phyloP scores from a whole-genome alignment of 92 coral and sea anemone species.

The Zoanthus sociatus region DNA sequence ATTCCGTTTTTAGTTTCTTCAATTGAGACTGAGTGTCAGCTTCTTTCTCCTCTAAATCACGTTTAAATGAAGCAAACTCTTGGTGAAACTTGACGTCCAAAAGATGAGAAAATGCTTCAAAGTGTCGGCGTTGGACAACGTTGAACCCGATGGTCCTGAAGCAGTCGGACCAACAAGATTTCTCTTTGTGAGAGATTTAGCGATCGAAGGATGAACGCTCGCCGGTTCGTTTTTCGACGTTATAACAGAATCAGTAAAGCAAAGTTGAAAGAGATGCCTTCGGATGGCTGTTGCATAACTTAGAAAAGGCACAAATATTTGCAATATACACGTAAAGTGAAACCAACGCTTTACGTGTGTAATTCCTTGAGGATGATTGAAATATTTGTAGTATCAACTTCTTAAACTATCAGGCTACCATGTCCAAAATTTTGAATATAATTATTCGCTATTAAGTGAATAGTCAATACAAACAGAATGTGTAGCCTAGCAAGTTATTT shows the following conservation, averaged over 20 bases:
- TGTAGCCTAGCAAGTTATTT: too few relatives aligned
- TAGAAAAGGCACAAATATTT: neutral
- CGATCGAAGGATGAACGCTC: neutral
- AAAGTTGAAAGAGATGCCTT: neutral
- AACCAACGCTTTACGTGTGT: too few relatives aligned
- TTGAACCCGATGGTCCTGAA: neutral
- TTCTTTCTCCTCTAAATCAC: conserved; percentile 42
- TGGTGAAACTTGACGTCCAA: conserved; percentile 7
- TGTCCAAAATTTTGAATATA: too few relatives aligned
- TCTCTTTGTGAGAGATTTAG: neutral
- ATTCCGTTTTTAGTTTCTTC: conserved; percentile 25
- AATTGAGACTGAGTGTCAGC: conserved; percentile 7
- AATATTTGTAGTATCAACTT: too few relatives aligned
- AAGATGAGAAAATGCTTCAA: conserved; percentile 22
- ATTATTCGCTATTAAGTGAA: too few relatives aligned
- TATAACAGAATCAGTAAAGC: neutral
- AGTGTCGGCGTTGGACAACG: conserved; percentile 34
- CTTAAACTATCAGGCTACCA: too few relatives aligned
- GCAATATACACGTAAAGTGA: too few relatives aligned
- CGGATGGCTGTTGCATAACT: neutral
- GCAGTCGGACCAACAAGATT: neutral
- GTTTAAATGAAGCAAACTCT: conserved; percentile 38
- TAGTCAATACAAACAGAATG: too few relatives aligned
- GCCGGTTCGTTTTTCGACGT: conserved; percentile 1
- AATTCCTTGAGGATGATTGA: too few relatives aligned